Evolutionary conservation across 2,113 vertebrate genomes (phyloP).

Genomic region (Apaloderma vittatum): DNA sequence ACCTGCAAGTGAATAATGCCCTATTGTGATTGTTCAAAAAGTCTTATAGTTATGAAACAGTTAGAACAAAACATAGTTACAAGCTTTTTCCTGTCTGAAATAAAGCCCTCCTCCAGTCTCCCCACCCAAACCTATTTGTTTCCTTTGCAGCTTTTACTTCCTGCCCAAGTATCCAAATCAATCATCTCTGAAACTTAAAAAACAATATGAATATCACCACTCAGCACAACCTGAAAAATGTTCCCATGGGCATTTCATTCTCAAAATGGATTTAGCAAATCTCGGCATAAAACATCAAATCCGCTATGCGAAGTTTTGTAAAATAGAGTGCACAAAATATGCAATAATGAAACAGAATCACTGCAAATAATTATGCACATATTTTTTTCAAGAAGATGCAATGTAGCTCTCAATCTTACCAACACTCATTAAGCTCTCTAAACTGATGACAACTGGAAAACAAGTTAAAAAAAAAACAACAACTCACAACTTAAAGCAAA

Average conservation of each 20-base stretch:
- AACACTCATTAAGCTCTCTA: neutral
- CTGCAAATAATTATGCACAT: neutral
- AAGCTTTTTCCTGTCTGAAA: neutral
- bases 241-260: neutral
- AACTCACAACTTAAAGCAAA: neutral
- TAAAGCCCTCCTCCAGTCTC: neutral
- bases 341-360: neutral
- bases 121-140: neutral
- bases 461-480: neutral
- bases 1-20: neutral
- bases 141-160: neutral
- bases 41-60: neutral
- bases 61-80: neutral
- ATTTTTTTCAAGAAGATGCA: neutral
- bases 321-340: neutral
- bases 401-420: neutral
- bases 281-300: neutral
- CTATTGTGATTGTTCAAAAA: neutral
- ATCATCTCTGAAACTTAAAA: neutral
- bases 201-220: neutral
- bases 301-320: neutral
- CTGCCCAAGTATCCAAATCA: neutral
- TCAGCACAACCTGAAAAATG: neutral
- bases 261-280: neutral
- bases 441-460: neutral